Evolutionary conservation across 2,888 invertebrate genomes (phyloP).

Genomic region (Epirrhoe tristata): DNA sequence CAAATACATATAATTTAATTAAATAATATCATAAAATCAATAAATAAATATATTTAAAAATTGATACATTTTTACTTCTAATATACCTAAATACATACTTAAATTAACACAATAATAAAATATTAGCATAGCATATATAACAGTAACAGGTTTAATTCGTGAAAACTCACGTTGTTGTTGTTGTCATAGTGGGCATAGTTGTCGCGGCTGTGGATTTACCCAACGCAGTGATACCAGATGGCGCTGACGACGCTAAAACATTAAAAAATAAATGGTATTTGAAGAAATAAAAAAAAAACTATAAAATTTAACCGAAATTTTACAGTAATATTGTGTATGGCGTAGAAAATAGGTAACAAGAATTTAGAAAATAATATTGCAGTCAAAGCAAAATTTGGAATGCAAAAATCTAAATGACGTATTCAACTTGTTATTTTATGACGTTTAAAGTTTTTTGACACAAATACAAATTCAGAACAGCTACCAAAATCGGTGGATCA

Average conservation of each 20-base stretch:
- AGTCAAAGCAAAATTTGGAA: background rate
- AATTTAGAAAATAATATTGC: background rate
- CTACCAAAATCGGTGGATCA: no score
- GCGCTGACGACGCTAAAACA: constrained; percentile 64
- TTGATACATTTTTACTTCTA: no score
- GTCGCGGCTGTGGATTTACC: constrained; percentile 61
- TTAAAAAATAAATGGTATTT: background rate
- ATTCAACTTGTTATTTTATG: constrained; percentile 1
- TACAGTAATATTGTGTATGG: no score
- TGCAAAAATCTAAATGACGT: background rate
- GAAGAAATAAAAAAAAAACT: constrained; percentile 24
- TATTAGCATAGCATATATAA: no score
- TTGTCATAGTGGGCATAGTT: constrained; percentile 62
- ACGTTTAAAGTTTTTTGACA: background rate
- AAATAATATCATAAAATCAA: no score
- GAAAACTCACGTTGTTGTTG: constrained; percentile 71
- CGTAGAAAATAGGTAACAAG: background rate
- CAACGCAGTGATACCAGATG: constrained; percentile 67
- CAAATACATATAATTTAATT: no score
- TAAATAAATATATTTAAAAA: no score
- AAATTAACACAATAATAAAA: no score
- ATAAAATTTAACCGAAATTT: no score
- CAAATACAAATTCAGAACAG: no score
- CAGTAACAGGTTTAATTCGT: no score
- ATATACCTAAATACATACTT: no score